A percentile compares a stretch with the other conserved stretches of the same genome.
phyloP scores from a whole-genome alignment of 30 jellyfish, hydroid and myxozoan species.

The Chrysaora quinquecirrha region DNA sequence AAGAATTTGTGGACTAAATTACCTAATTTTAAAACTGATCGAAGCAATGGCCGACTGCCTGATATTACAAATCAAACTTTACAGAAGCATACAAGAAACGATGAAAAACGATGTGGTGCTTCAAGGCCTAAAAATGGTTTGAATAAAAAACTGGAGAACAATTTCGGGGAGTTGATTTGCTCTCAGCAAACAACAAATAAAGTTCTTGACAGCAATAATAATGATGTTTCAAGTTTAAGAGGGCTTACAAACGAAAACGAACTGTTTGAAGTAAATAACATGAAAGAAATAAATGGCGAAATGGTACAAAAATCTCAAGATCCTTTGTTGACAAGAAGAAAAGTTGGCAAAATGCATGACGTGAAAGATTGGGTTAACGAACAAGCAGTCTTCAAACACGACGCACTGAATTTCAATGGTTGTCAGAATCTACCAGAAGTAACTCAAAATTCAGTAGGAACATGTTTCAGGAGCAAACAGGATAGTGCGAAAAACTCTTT shows the following conservation, averaged over 20 bases:
- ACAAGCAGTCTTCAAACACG: neutral
- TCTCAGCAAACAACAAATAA: neutral
- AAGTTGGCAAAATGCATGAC: neutral
- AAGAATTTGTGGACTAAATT: conserved; percentile 20
- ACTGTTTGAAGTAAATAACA: neutral
- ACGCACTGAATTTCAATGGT: too few relatives aligned
- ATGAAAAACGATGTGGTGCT: neutral
- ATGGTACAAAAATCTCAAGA: neutral
- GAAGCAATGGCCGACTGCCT: neutral
- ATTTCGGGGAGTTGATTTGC: too few relatives aligned
- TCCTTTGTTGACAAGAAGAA: neutral
- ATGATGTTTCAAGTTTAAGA: neutral
- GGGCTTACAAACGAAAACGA: neutral
- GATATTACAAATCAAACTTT: neutral
- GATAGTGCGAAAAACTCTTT: neutral
- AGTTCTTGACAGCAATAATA: neutral
- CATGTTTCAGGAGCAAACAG: neutral
- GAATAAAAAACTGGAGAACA: conserved; percentile 10
- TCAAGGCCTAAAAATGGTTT: neutral
- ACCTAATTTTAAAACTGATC: neutral
- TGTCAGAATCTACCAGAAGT: neutral
- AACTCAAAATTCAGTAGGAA: neutral
- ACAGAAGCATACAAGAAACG: neutral
- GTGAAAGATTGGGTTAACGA: neutral
- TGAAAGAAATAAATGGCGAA: neutral